phyloP scores from a whole-genome alignment of 2,113 vertebrate genomes.

The Eclectus roratus region DNA sequence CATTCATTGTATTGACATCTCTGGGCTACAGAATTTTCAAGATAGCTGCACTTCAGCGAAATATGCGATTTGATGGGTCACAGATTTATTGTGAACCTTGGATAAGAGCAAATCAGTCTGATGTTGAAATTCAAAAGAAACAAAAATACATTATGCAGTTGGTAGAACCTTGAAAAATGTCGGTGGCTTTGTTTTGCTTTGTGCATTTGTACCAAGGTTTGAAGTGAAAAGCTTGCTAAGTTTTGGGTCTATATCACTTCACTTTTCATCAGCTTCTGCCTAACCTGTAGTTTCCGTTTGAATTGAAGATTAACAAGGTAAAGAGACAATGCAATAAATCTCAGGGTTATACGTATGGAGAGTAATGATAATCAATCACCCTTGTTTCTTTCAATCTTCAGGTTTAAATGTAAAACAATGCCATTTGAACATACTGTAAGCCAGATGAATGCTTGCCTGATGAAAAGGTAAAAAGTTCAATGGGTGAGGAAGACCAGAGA shows the following conservation, averaged over 20 bases:
- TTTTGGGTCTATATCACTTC: neutral
- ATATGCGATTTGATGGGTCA: neutral
- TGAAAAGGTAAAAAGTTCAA: constrained; percentile 70
- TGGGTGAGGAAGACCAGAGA: constrained; percentile 65
- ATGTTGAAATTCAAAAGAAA: neutral
- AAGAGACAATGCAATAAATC: neutral
- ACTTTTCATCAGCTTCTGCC: neutral
- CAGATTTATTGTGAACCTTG: neutral
- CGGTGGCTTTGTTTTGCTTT: neutral
- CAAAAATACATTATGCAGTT: neutral
- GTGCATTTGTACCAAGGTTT: neutral
- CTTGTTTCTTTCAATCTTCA: neutral
- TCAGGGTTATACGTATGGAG: neutral
- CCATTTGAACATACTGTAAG: neutral
- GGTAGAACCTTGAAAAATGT: neutral
- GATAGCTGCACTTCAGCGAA: neutral
- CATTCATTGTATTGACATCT: neutral
- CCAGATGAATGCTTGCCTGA: constrained; percentile 2
- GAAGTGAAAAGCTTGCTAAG: neutral
- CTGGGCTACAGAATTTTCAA: neutral
- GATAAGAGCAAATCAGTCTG: neutral
- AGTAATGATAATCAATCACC: neutral
- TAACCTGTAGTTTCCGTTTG: neutral
- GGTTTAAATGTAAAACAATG: neutral
- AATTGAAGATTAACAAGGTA: neutral